phyloP scores from a whole-genome alignment of 2,888 invertebrate species.

The Ormyrus thymus region DNA sequence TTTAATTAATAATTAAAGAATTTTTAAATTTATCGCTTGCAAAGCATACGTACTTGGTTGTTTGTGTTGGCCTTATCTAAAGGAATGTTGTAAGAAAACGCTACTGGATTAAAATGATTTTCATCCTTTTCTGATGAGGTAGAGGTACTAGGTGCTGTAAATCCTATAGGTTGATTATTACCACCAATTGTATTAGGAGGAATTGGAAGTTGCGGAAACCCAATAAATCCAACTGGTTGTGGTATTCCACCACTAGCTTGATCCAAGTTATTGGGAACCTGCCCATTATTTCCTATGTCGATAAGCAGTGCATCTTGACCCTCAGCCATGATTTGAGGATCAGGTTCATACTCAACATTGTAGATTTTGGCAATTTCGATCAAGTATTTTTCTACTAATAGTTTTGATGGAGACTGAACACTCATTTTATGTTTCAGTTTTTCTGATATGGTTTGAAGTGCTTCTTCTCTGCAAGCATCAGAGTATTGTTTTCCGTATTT shows the following conservation, averaged over 20 bases:
- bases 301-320: conserved; percentile 76
- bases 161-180: conserved; percentile 63
- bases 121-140: conserved; percentile 64
- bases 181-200: conserved; percentile 76
- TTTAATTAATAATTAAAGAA: conserved; percentile 42
- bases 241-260: conserved; percentile 76
- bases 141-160: conserved; percentile 63
- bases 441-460: conserved; percentile 88
- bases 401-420: conserved; percentile 95
- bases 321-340: conserved; percentile 91
- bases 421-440: conserved; percentile 95
- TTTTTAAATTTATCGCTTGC: conserved; percentile 12
- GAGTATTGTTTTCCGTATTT: conserved; percentile 97
- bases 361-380: conserved; percentile 98
- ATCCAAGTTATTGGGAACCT: conserved; percentile 78
- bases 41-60: conserved; percentile 61
- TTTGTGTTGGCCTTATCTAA: conserved; percentile 74
- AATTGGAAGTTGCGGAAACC: conserved; percentile 84
- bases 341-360: conserved; percentile 95
- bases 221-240: conserved; percentile 88
- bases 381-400: conserved; percentile 94
- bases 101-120: conserved; percentile 69
- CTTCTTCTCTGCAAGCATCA: conserved; percentile 90
- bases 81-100: conserved; percentile 83
- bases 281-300: conserved; percentile 67